Conservation (phyloP, 2,797 vertebrate genomes). For the Cryptoprocta ferox region DNA sequence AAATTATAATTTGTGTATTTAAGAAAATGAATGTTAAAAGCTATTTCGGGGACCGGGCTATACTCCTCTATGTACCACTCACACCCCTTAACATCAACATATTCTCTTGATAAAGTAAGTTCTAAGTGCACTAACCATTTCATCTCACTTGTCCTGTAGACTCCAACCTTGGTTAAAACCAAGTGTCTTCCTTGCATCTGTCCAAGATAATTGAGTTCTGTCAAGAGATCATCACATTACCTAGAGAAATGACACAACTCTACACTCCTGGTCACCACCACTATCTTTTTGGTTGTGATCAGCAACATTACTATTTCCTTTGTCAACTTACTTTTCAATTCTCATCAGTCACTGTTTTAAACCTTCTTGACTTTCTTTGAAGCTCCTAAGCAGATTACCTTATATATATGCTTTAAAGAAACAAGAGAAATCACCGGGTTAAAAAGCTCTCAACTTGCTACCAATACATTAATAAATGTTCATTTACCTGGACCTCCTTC, state of each 20-base stretch:
- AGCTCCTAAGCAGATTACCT: not conserved
- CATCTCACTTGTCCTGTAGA: not conserved
- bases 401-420: not conserved
- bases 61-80: not conserved
- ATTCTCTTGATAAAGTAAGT: not conserved
- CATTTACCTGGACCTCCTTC: not conserved
- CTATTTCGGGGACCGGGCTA: not conserved
- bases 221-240: accelerated
- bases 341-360: not conserved
- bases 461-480: not conserved
- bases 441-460: not conserved
- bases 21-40: not conserved
- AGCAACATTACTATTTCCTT: not conserved
- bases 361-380: not conserved
- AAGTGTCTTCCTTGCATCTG: not conserved
- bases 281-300: not conserved
- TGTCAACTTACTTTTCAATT: not conserved
- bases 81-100: not conserved
- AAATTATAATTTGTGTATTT: not conserved
- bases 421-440: not conserved
- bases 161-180: not conserved
- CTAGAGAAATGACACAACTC: accelerated
- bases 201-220: not conserved
- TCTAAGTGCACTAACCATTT: not conserved
- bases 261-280: not conserved